Evolutionary conservation across 2,888 invertebrate genomes (phyloP).

Genomic region (Xylota sylvarum): DNA sequence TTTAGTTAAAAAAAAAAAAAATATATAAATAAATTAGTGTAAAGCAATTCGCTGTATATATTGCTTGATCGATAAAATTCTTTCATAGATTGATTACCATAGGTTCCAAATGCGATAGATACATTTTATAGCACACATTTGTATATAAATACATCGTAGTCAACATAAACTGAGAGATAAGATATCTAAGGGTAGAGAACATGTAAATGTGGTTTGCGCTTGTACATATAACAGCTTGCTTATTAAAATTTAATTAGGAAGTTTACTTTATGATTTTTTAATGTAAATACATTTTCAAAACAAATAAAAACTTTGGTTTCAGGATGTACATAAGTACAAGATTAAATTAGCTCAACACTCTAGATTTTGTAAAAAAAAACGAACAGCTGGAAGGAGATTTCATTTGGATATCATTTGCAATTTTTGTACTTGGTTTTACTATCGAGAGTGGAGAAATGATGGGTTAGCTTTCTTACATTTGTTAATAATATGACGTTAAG

Average conservation of each 20-base stretch:
- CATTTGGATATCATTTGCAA: too few relatives aligned
- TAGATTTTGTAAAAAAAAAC: too few relatives aligned
- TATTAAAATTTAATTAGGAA: not conserved
- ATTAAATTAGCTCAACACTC: too few relatives aligned
- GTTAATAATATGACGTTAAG: too few relatives aligned
- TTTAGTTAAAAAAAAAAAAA: not conserved
- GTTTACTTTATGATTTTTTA: not conserved
- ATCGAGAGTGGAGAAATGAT: too few relatives aligned
- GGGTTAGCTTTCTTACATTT: too few relatives aligned
- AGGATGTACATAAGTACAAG: too few relatives aligned
- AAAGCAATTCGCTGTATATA: not conserved
- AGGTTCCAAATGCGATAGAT: not conserved
- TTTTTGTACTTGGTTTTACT: too few relatives aligned
- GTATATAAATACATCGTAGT: not conserved
- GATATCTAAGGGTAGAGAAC: not conserved
- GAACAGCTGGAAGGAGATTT: too few relatives aligned
- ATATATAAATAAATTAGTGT: not conserved
- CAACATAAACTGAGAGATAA: not conserved
- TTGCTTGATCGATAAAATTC: constrained; percentile 41
- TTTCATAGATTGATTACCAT: constrained; percentile 5
- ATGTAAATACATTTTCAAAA: not conserved
- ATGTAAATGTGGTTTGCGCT: not conserved
- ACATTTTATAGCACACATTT: not conserved
- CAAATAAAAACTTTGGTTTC: not conserved
- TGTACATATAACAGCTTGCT: constrained; percentile 3